Base-by-base conservation (phyloP, 2,888 invertebrate species). In the Drosophila subquinaria region DNA sequence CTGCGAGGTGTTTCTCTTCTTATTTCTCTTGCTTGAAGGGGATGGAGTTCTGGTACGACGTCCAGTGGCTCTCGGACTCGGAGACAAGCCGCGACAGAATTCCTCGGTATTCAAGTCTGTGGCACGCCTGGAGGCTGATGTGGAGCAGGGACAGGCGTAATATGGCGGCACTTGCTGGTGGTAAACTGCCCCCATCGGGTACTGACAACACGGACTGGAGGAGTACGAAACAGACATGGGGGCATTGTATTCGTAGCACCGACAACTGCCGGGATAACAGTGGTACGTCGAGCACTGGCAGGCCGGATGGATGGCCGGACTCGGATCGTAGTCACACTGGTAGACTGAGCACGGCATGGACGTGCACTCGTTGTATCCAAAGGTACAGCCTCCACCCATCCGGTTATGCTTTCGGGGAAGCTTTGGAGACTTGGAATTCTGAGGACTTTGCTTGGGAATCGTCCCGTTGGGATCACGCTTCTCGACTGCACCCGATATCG, bases 71-170 rank as follows among this genome's bases (percentile, higher is more conserved):
- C 11, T 23, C 3, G 45, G 56, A 57, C 45, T 57, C 13, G 53
- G 0, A 5, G 38, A 11, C 23, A 48, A 17, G 6, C 48, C 43
- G 1, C 61, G 55, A 20, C 60, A 69, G 1, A 56, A 47, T 0
- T 47, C 51, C 0, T 69, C 4, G 0, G 76, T 85, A 33, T 82
- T 69, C 1, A 81, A 40, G 40, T 82, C 76, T 6, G 76, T 68
- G 3, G 4, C 38, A 2, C 50, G 50, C 27, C 63, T 59, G 0
- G 17, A 4, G 33, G 3, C 42, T 3, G 27, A 27, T 6, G 11
- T 3, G 3, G 11, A 23, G 3, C 36, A 27, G 0, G 56, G 13
- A 15, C 36, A 45, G 4, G 15, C 13, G 35, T 17, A 20, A 36
- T 9, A 1, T 23, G 36, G 4, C 15, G 35, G 40, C 17, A 30